Evolutionary conservation across 2,113 vertebrate species (phyloP), one percentile per base, ranked within the genome.

Genomic region (Capricornis sumatraensis): DNA sequence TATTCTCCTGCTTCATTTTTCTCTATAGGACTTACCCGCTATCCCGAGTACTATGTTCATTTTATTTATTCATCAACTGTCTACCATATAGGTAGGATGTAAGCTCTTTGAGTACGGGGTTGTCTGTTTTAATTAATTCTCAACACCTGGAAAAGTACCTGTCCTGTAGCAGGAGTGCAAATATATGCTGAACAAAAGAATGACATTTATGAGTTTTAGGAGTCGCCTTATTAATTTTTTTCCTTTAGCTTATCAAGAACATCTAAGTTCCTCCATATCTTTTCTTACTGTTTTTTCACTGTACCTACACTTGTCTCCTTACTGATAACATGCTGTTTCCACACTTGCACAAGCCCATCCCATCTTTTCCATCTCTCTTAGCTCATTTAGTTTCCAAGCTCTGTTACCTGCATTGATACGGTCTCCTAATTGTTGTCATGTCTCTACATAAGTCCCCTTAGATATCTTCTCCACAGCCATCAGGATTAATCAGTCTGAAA

Each of bases 51-150:
- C 17, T 64, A 0, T 45, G 3, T 87, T 89, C 36, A 81, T 67
- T 88, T 92, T 21, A 40, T 47, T 88, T 28, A 33, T 64, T 71
- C 45, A 30, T 57, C 89, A 19, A 8, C 28, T 71, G 43, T 91
- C 19, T 92, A 12, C 71, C 16, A 3, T 60, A 45, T 62, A 27
- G 71, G 40, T 88, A 58, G 83, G 74, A 87, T 93, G 7, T 91
- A 47, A 78, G 9, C n/a, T 85, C 52, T 21, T 67, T 78, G 57
- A 94, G 62, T 50, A 3, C 5, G 40, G 52, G 10, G 36, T 90
- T 93, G 43, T 91, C 50, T 64, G 43, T 91, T 93, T 91, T 78
- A 58, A 78, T 87, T 85, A 43, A 15, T 86, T 94, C 30, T 91
- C 4, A 89, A 40, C 52, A 71, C 23, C 83, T 96, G 36, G 45